A percentile compares a stretch with the other conserved stretches of the same genome.
These are phyloP conservation scores for Ivindomyrus marchei DNA, from an alignment of 2,113 vertebrate genomes.

Conservation along the genomic window DNA sequence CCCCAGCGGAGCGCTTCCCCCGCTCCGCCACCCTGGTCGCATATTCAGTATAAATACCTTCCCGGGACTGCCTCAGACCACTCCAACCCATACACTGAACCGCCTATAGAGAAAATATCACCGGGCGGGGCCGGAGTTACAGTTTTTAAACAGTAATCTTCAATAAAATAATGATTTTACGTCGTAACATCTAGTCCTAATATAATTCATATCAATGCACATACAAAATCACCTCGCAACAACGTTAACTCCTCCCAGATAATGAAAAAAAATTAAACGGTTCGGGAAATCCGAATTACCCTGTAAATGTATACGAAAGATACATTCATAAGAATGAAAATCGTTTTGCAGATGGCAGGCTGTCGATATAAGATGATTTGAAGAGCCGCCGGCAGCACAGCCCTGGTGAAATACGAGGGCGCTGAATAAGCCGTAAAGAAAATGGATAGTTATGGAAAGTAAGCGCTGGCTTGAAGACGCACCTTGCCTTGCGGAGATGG, in stretches of 20 bases:
- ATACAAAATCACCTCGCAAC: not conserved
- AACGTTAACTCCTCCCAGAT: not conserved
- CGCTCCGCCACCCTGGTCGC: not conserved
- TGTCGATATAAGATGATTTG: not conserved
- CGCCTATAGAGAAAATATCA: not conserved
- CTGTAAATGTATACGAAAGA: not conserved
- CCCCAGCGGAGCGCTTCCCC: not conserved
- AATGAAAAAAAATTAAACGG: not conserved
- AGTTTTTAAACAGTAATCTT: not conserved
- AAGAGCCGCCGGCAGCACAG: not conserved
- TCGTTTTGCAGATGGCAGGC: not conserved
- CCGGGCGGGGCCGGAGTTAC: not conserved
- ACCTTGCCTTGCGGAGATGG: not conserved
- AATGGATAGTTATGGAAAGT: not conserved
- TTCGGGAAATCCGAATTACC: not conserved
- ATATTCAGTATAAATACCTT: constrained; percentile 33
- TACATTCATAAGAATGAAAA: not conserved
- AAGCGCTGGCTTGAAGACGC: not conserved
- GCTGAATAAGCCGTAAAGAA: not conserved
- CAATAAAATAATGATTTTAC: not conserved
- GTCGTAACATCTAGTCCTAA: not conserved
- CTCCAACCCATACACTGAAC: not conserved
- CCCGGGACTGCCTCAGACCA: constrained; percentile 32
- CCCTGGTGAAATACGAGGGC: not conserved
- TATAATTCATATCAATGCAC: not conserved